phyloP scores from a whole-genome alignment of 2,113 vertebrate genomes.

The Mystacornis crossleyi region DNA sequence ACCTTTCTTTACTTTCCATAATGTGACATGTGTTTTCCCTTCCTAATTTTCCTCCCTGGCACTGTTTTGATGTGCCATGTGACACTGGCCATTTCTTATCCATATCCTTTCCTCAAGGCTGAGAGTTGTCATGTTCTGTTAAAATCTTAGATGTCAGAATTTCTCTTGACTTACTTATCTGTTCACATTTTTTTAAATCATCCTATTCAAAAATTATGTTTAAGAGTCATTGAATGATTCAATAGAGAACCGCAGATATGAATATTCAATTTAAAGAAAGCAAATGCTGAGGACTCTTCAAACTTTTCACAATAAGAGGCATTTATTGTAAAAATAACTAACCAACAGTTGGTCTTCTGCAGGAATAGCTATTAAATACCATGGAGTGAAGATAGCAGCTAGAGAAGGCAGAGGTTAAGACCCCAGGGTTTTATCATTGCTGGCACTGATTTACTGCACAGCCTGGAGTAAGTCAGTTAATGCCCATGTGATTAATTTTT shows the following conservation, averaged over 20 bases:
- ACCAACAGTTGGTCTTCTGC: neutral
- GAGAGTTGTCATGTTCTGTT: neutral
- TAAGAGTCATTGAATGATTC: neutral
- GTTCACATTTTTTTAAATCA: neutral
- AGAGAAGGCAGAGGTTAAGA: neutral
- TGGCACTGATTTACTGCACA: neutral
- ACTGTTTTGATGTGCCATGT: neutral
- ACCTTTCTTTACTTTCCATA: neutral
- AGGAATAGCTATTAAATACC: neutral
- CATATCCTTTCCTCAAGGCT: neutral
- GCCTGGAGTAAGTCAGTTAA: neutral
- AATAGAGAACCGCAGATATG: neutral
- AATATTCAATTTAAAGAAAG: neutral
- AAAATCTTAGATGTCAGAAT: neutral
- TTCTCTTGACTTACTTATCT: neutral
- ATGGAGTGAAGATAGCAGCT: neutral
- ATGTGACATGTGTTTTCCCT: neutral
- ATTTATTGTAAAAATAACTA: neutral
- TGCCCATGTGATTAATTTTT: constrained; percentile 1
- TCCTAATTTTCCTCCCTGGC: neutral
- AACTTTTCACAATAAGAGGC: neutral
- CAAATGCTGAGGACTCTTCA: neutral
- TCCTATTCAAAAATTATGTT: neutral
- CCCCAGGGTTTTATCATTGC: neutral
- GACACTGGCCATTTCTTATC: neutral